Evolutionary conservation across 1,140 invertebrate genomes (phyloP), one percentile per base, ranked within the genome.

Genomic region (Temnothorax nylanderi): DNA sequence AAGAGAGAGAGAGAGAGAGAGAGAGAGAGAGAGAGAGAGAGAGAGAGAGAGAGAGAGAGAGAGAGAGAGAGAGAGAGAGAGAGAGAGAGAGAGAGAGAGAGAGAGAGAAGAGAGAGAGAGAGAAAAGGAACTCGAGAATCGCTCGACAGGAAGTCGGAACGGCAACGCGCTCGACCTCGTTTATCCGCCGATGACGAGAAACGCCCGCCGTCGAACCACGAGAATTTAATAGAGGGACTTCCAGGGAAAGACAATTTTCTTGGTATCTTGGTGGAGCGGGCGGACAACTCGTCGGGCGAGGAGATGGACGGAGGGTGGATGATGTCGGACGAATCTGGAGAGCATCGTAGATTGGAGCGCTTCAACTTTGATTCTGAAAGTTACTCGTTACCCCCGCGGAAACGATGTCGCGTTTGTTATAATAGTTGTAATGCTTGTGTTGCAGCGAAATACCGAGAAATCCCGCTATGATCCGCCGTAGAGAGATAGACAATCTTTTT

Each of bases 221-320:
- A 89, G 69, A 87, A 89, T 91, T 91, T 87, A 75, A 84, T 87
- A 85, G 89, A 85, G 65, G 84, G 84, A 89, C 88, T 89, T 82
- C n/a, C 56, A 76, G 21, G 71, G 60, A 81, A 81, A 89, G 87
- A 89, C 88, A 89, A 89, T 89, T 89, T 89, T 89, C 88, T 86
- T 60, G 62, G 88, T 77, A 89, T 89, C 87, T 82, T 64, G 64
- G 64, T 26, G 71, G 34, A 77, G 47, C 84, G 32, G 26, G 26
- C 41, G 80, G 51, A 34, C 54, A 26, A 69, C 49, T 64, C 44
- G 44, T 26, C 81, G 86, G 60, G 32, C 3, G 44, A 56, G 62
- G 44, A 56, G 62, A 49, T 49, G 60, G 47, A 80, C 32, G 58
- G 41, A 21, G n/a, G 47, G 16, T 32, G 51, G 47, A 62, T 56